These are phyloP conservation scores for Eupithecia insigniata DNA, from an alignment of 2,888 invertebrate species.

Conservation along the genomic window DNA sequence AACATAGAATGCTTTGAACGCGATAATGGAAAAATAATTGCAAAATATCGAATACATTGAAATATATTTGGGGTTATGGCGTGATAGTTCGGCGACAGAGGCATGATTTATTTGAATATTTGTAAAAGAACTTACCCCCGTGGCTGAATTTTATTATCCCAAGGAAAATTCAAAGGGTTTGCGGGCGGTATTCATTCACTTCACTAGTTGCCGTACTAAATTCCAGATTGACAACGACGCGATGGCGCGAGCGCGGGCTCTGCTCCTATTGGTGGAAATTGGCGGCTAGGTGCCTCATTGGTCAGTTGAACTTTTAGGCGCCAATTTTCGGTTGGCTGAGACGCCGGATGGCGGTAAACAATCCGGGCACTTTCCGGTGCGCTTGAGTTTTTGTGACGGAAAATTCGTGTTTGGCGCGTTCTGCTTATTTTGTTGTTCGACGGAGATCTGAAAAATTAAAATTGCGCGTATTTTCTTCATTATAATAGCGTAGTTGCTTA, in stretches of 20 bases:
- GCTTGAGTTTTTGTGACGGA: constrained; percentile 72
- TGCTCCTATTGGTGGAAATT: constrained; percentile 76
- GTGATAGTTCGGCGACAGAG: constrained; percentile 45
- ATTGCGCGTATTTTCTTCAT: constrained; percentile 44
- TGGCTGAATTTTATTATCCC: constrained; percentile 65
- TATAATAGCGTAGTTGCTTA: constrained; percentile 37
- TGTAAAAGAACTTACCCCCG: constrained; percentile 62
- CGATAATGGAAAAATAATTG: constrained; percentile 60
- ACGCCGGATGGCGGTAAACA: constrained; percentile 81
- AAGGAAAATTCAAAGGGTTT: constrained; percentile 78
- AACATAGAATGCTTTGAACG: constrained; percentile 40
- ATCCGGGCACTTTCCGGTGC: constrained; percentile 76
- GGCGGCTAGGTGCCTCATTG: constrained; percentile 78
- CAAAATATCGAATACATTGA: constrained; percentile 49
- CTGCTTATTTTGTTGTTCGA: constrained; percentile 56
- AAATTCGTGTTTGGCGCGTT: constrained; percentile 77
- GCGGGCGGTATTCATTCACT: constrained; percentile 83
- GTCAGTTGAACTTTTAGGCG: constrained; percentile 72
- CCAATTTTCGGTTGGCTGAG: constrained; percentile 83
- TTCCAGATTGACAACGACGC: constrained; percentile 83
- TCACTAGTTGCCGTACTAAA: constrained; percentile 80
- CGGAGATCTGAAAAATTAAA: constrained; percentile 15
- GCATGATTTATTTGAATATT: constrained; percentile 31
- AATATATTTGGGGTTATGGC: constrained; percentile 46
- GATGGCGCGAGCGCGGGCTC: constrained; percentile 82